Percentiles rank a stretch among this genome's conserved stretches.
Evolutionary conservation across 2,797 vertebrate genomes (phyloP).

Genomic region (Remorina albescens): DNA sequence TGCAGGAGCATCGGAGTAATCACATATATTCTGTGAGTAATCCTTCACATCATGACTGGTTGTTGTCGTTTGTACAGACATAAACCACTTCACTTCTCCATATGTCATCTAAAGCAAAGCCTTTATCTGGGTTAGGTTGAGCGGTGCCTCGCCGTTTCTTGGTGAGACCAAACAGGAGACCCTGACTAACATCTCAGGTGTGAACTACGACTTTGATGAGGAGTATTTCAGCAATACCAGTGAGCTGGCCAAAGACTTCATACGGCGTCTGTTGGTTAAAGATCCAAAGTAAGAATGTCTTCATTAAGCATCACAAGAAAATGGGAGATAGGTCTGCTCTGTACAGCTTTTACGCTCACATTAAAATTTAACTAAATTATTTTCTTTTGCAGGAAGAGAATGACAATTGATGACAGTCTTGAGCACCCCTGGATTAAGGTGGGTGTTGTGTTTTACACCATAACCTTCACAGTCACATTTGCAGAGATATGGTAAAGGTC

Average conservation of each 20-base stretch:
- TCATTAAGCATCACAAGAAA: not conserved
- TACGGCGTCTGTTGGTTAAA: conserved; percentile 94
- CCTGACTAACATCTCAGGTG: conserved; percentile 95
- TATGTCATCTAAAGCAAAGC: conserved; percentile 7
- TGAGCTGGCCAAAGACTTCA: conserved; percentile 98
- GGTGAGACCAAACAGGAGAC: conserved; percentile 99
- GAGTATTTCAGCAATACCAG: conserved; percentile 98
- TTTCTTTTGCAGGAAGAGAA: conserved; percentile 89
- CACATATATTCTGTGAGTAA: conserved; percentile 98
- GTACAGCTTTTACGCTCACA: not conserved
- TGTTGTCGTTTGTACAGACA: not conserved
- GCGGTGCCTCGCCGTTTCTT: conserved; percentile 95
- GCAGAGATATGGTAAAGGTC: not conserved
- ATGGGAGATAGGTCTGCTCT: not conserved
- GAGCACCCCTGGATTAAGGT: conserved; percentile 99
- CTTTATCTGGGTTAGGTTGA: conserved; percentile 82
- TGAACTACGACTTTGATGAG: conserved; percentile 97
- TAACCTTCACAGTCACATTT: not conserved
- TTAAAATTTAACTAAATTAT: not conserved
- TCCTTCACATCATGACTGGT: not conserved
- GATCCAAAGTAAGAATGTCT: conserved; percentile 91
- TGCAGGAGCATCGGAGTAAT: conserved; percentile 97
- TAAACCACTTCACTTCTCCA: not conserved
- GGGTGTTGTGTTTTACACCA: conserved; percentile 32
- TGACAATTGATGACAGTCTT: conserved; percentile 96